A percentile compares a stretch with the other conserved stretches of the same genome.
These are phyloP conservation scores for Stenolophus ochropezus DNA, from an alignment of 2,888 invertebrate genomes.

Conservation along the genomic window DNA sequence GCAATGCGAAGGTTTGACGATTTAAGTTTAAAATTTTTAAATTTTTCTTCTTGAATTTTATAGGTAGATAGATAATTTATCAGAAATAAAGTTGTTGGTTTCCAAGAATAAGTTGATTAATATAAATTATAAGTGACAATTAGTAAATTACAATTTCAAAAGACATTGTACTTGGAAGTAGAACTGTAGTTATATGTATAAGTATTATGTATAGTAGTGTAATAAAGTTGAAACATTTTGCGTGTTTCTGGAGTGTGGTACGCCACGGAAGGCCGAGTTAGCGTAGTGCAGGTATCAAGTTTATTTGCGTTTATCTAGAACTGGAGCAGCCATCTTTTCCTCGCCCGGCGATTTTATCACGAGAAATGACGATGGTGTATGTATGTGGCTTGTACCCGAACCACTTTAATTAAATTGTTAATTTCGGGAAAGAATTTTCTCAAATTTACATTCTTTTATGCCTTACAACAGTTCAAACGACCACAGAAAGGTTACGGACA, in stretches of 20 bases:
- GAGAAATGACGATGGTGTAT: background rate
- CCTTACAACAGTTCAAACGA: background rate
- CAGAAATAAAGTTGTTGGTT: too few species aligned
- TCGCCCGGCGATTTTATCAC: background rate
- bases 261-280: background rate
- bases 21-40: too few species aligned
- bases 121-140: too few species aligned
- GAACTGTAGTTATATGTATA: too few species aligned
- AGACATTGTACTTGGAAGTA: too few species aligned
- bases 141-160: too few species aligned
- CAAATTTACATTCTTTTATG: background rate
- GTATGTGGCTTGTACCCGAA: background rate
- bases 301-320: constrained; percentile 14
- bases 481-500: background rate
- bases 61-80: too few species aligned
- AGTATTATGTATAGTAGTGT: too few species aligned
- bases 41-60: too few species aligned
- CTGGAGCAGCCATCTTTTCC: constrained; percentile 6
- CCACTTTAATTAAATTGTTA: background rate
- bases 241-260: background rate
- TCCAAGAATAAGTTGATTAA: too few species aligned
- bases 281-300: constrained; percentile 8
- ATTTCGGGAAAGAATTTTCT: background rate
- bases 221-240: background rate
- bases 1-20: too few species aligned